These are phyloP conservation scores for Helogale parvula DNA, from an alignment of 2,113 vertebrate species.

Conservation along the genomic window DNA sequence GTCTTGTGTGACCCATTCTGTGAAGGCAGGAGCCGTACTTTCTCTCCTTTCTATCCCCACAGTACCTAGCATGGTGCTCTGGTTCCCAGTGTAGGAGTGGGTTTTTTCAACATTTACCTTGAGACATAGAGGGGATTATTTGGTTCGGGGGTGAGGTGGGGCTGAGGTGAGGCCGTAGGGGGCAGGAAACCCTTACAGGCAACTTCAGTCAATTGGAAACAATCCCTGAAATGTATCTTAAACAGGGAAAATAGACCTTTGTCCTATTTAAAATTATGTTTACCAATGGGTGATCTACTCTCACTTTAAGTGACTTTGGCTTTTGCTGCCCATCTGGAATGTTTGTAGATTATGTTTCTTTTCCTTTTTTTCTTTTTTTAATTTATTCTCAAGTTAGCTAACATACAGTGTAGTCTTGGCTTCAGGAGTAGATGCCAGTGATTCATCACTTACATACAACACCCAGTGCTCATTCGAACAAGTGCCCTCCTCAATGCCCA, in stretches of 20 bases:
- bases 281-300: background rate
- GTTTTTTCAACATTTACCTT: constrained; percentile 15
- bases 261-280: background rate
- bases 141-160: background rate
- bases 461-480: too few relatives aligned
- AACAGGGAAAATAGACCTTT: background rate
- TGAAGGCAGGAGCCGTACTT: background rate
- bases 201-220: background rate
- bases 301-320: background rate
- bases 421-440: too few relatives aligned
- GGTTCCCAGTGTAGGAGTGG: background rate
- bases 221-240: background rate
- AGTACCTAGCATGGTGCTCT: background rate
- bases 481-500: too few relatives aligned
- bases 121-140: background rate
- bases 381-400: too few relatives aligned
- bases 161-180: background rate
- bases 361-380: too few relatives aligned
- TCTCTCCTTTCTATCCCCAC: background rate
- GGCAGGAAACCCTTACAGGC: background rate
- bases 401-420: too few relatives aligned
- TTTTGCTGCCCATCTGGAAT: constrained; percentile 1
- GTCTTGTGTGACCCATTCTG: background rate
- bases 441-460: too few relatives aligned
- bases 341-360: background rate